Evolutionary conservation across 2,888 invertebrate species (phyloP), one percentile per base, ranked within the genome.

Genomic region (Pachycephus smyrnensis): DNA sequence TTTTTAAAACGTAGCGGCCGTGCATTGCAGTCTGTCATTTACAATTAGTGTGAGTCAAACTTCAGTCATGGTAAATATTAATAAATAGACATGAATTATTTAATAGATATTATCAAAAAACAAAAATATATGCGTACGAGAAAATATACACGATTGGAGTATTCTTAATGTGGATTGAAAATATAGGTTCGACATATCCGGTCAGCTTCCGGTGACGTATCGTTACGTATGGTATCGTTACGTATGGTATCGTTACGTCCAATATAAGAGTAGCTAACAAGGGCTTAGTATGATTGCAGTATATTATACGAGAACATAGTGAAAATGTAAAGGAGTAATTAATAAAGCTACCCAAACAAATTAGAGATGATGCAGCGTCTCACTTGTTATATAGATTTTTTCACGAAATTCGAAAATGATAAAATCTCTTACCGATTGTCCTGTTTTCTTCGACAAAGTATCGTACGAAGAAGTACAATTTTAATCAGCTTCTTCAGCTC

Each of bases 361-460:
- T 33, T 77, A 36, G 75, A 23, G 35, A 31, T 74, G 32, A 32
- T 6, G 15, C 15, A 15, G 15, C 32, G 9, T 12, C 79, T 69
- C 77, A 76, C 77, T 77, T n/a, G n/a, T 79, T 75, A 4, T 11
- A 71, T 11, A 71, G n/a, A 69, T 35, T 31, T 23, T 69, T 36
- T 76, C 71, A 15, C 12, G 23, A 6, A 40, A 23, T 9, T 40
- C 15, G 6, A 40, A 15, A 55, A 55, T 6, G 23, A 23, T 55
- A 55, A 55, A 55, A 23, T 55, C 40, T 74, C 77, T 81, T 80
- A 88, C 89, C 87, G 87, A 85, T 85, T 89, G 77, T 86, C 85
- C 33, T 82, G 85, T 78, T 82, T 83, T 80, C 87, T 86, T 79
- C 88, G 84, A 78, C 89, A 90, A 31, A 90, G 82, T 68, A 90